Evolutionary conservation across 2,797 vertebrate genomes (phyloP).

Genomic region (Diceros bicornis): DNA sequence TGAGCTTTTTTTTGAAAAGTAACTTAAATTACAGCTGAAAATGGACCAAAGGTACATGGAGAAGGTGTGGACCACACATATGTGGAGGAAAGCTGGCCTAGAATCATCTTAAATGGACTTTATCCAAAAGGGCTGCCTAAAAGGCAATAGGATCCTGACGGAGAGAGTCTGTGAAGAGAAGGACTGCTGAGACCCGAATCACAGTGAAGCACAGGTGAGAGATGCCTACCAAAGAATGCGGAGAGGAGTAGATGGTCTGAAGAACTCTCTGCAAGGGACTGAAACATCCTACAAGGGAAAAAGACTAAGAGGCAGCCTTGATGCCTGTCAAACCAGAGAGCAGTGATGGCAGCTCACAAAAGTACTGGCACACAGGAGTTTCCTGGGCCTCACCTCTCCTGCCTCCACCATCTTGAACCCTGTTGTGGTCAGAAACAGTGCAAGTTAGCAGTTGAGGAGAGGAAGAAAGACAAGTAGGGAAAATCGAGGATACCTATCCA

Average conservation of each 20-base stretch:
- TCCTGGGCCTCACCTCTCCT: background rate
- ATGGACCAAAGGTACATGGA: background rate
- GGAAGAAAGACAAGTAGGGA: background rate
- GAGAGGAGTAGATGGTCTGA: background rate
- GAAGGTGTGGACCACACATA: background rate
- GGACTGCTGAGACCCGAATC: background rate
- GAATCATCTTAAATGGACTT: background rate
- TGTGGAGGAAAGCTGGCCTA: background rate
- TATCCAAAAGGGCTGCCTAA: background rate
- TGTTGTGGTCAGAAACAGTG: background rate
- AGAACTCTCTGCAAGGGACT: background rate
- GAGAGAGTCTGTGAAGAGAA: background rate
- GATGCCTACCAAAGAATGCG: background rate
- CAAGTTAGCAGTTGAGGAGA: background rate
- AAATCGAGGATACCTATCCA: background rate
- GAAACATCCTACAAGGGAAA: background rate
- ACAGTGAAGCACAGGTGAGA: background rate
- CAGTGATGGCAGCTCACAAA: background rate
- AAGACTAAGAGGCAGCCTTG: background rate
- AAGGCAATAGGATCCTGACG: background rate
- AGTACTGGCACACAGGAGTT: background rate
- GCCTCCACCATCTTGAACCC: background rate
- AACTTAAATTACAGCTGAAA: constrained; percentile 34
- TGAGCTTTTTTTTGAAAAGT: background rate
- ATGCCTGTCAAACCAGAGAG: background rate